Conservation (phyloP, 2,888 invertebrate species). For the Clusia tigrina region DNA sequence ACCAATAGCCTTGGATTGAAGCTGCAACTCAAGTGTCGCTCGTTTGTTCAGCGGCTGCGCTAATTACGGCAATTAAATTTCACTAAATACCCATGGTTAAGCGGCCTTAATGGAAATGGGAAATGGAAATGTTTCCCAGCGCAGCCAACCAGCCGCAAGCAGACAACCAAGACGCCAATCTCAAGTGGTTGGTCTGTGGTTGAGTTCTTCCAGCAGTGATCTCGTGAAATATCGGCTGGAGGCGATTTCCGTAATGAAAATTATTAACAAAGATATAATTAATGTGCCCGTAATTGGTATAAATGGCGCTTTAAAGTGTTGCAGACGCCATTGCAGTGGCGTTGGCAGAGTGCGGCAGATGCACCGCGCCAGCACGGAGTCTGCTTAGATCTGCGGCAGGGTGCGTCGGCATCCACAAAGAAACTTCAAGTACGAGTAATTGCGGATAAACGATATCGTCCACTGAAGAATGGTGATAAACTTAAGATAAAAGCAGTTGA, state of each 20-base stretch:
- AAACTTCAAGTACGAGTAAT: no score
- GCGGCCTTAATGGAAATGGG: neutral
- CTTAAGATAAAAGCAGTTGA: no score
- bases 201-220: slow-evolving; percentile 7
- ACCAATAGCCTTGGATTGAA: no score
- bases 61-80: slow-evolving; percentile 11
- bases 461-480: no score
- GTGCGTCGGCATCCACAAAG: neutral
- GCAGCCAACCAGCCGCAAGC: neutral
- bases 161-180: slow-evolving; percentile 36
- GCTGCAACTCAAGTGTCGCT: no score
- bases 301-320: slow-evolving; percentile 39
- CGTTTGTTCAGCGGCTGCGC: neutral
- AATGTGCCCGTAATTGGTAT: slow-evolving; percentile 39
- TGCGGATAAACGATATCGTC: no score
- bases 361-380: neutral
- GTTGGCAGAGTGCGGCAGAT: neutral
- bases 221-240: slow-evolving; percentile 16
- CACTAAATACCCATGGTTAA: slow-evolving; percentile 47
- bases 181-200: slow-evolving; percentile 43
- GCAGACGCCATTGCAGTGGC: slow-evolving; percentile 4
- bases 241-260: slow-evolving; percentile 41
- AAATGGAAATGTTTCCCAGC: neutral
- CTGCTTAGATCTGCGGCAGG: no score
- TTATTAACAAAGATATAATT: slow-evolving; percentile 44